phyloP scores from a whole-genome alignment of 2,113 vertebrate species.

The Myiozetetes cayanensis region DNA sequence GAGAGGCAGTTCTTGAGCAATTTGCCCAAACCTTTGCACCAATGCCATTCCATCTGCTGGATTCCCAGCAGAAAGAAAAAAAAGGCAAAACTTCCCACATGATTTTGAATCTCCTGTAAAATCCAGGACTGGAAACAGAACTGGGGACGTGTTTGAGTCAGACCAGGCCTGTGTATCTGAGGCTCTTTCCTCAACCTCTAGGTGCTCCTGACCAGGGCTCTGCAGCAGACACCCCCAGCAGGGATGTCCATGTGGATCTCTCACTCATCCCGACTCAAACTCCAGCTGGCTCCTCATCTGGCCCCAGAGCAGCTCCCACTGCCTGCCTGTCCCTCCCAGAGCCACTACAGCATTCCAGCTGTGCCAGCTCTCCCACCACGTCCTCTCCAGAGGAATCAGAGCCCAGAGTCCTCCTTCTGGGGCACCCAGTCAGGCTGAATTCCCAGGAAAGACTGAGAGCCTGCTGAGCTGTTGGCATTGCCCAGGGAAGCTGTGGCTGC shows the following conservation, averaged over 20 bases:
- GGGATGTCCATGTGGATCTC: rapidly evolving
- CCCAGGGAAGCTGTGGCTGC: not conserved
- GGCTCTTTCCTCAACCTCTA: not conserved
- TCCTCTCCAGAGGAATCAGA: not conserved
- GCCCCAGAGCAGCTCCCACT: not conserved
- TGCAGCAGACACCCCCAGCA: not conserved
- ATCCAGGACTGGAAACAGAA: not conserved
- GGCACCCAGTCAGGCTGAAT: rapidly evolving
- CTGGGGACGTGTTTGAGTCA: not conserved
- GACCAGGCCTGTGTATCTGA: rapidly evolving
- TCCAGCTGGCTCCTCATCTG: not conserved
- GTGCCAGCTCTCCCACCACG: not conserved
- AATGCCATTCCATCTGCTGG: not conserved
- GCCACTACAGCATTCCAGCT: not conserved
- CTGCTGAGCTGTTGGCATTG: not conserved
- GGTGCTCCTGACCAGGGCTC: rapidly evolving
- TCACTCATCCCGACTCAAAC: rapidly evolving
- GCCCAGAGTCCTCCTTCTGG: not conserved
- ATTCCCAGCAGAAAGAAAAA: not conserved
- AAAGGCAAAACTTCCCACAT: not conserved
- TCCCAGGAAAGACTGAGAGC: not conserved
- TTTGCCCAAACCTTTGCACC: not conserved
- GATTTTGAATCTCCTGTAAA: not conserved
- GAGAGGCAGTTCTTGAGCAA: not conserved
- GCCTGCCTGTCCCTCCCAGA: not conserved